Conservation (phyloP, 2,113 vertebrate species). For the Corynorhinus townsendii region DNA sequence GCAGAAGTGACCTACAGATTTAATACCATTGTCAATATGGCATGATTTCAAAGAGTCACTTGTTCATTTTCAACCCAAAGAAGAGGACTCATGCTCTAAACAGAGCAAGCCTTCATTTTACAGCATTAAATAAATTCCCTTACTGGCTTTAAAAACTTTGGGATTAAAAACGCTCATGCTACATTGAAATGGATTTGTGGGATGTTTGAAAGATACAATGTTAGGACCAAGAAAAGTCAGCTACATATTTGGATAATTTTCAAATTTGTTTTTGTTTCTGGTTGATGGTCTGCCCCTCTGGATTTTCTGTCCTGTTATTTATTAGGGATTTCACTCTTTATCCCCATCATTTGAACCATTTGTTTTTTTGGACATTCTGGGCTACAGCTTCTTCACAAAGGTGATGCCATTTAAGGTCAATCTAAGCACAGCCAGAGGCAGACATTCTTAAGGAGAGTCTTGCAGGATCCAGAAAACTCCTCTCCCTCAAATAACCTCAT, state of each 20-base stretch:
- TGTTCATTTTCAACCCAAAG: background rate
- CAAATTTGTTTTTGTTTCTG: conserved; percentile 1
- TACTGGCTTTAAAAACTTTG: background rate
- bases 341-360: background rate
- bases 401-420: background rate
- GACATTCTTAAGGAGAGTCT: background rate
- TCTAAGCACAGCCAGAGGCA: background rate
- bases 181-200: background rate
- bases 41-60: conserved; percentile 5
- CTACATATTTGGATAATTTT: conserved; percentile 5
- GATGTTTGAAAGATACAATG: background rate
- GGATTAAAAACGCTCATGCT: conserved; percentile 1
- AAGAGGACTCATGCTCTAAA: background rate
- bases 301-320: background rate
- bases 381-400: background rate
- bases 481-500: background rate
- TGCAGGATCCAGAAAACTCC: background rate
- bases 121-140: conserved; percentile 22
- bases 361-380: background rate
- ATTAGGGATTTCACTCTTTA: background rate
- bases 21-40: background rate
- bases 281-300: background rate
- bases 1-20: background rate
- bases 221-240: background rate
- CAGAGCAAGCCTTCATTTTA: background rate